Base-by-base conservation (phyloP, 92 coral and sea anemone species). In the Epizoanthus illoricatus region DNA sequence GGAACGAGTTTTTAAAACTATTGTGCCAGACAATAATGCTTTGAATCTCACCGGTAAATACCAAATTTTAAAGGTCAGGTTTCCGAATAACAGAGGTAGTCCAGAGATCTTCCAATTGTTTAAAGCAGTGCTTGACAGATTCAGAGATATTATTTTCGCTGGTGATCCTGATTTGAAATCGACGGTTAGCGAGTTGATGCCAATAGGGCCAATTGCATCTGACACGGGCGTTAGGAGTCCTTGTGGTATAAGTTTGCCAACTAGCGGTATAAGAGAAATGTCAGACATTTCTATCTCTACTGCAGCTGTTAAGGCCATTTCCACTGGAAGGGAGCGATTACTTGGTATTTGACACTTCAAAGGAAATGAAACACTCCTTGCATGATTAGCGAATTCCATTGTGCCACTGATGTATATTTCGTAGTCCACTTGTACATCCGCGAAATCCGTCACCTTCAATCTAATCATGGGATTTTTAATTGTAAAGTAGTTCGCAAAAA, bases 331-430 rank as follows among this genome's bases (percentile, higher is more conserved):
- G 7, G 10, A 19, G 1, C 47, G 68, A 15, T 66, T 13, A 33
- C 86, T 85, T 66, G 92, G 92, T 10, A 90, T 78, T 69, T 79
- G 75, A 75, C 80, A 65, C 56, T 58, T 74, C 56, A 90, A 66
- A 28, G 87, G 92, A 67, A 90, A 52, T 8, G 69, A 45, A 49
- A 86, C 55, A 0, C 18, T 74, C 68, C 80, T 73, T 4, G n/a
- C 65, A 8, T 57, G 59, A 33, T 83, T 24, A 10, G 40, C 23
- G 59, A 85, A 33, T 3, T 90, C 86, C 45, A 90, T 67, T 20
- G 63, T 72, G 54, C 73, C 84, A 39, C 79, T 76, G 19, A 90
- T 80, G 52, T 80, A 52, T 12, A 87, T 43, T 55, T 61, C 84
- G 63, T 90, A 86, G 16, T 70, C 86, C 28, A 79, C 80, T 47